phyloP scores from a whole-genome alignment of 2,113 vertebrate species.

The Halcyon senegalensis region DNA sequence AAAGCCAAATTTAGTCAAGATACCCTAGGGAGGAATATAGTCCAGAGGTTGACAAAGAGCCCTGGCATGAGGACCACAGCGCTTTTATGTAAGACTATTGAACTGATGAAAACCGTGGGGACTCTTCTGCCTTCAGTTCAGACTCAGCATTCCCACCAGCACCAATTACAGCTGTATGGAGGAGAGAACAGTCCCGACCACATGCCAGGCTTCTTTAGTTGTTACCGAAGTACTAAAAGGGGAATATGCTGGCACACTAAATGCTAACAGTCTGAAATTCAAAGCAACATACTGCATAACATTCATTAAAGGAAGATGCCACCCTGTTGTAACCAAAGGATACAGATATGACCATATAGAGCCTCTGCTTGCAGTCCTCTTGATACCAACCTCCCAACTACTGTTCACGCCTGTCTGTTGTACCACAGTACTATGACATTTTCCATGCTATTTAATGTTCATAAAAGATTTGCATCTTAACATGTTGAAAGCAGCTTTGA shows the following conservation, averaged over 20 bases:
- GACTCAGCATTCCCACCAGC: not conserved
- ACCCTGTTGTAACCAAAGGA: not conserved
- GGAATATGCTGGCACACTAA: not conserved
- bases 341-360: not conserved
- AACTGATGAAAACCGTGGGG: not conserved
- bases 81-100: not conserved
- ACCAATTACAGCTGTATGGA: not conserved
- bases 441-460: not conserved
- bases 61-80: not conserved
- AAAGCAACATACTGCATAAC: not conserved
- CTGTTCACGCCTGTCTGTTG: not conserved
- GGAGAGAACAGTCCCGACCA: not conserved
- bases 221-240: not conserved
- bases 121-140: not conserved
- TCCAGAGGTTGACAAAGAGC: not conserved
- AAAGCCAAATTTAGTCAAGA: not conserved
- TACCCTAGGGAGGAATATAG: not conserved
- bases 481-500: not conserved
- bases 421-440: not conserved
- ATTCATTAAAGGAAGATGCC: not conserved
- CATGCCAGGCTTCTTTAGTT: too few species aligned
- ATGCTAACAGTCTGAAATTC: not conserved
- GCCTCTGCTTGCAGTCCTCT: not conserved
- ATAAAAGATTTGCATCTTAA: not conserved
- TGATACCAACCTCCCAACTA: not conserved